Conservation (phyloP, 2,797 vertebrate species). For the Zalophus californianus region DNA sequence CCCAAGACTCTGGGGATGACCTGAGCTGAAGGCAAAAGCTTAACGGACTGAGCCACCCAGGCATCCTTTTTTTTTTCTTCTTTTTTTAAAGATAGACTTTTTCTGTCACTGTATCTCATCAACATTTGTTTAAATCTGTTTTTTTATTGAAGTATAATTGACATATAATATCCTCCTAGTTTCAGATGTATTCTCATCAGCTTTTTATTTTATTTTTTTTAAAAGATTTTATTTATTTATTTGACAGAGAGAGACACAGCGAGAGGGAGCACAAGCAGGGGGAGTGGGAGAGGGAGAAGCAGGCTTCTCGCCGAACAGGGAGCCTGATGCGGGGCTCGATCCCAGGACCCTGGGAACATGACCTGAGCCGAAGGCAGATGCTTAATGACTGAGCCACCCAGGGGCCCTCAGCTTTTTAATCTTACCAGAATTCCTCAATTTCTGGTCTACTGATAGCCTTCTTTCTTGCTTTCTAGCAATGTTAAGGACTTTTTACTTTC, state of each 20-base stretch:
- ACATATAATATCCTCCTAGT: not conserved
- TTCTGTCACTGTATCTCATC: not conserved
- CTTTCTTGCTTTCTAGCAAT: not conserved
- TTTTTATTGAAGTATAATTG: not conserved
- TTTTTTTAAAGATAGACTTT: not conserved
- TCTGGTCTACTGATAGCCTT: not conserved
- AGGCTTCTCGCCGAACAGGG: too few species aligned
- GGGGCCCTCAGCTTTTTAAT: not conserved
- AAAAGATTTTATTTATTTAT: too few species aligned
- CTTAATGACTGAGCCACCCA: too few species aligned
- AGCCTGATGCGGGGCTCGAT: too few species aligned
- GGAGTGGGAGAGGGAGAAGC: too few species aligned
- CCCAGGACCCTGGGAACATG: too few species aligned
- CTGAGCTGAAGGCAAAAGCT: not conserved
- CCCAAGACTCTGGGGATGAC: not conserved
- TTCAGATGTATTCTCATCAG: not conserved
- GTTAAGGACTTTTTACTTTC: not conserved
- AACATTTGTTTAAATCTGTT: not conserved
- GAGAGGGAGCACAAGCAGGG: too few species aligned
- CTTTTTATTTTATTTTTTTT: slow-evolving; percentile 3
- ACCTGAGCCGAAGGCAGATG: too few species aligned
- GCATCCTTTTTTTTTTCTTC: too few species aligned
- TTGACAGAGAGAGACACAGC: too few species aligned
- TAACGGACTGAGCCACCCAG: not conserved
- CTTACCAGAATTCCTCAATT: not conserved